Evolutionary conservation across 2,888 invertebrate genomes (phyloP), one percentile per base, ranked within the genome.

Genomic region (Lypha dubia): DNA sequence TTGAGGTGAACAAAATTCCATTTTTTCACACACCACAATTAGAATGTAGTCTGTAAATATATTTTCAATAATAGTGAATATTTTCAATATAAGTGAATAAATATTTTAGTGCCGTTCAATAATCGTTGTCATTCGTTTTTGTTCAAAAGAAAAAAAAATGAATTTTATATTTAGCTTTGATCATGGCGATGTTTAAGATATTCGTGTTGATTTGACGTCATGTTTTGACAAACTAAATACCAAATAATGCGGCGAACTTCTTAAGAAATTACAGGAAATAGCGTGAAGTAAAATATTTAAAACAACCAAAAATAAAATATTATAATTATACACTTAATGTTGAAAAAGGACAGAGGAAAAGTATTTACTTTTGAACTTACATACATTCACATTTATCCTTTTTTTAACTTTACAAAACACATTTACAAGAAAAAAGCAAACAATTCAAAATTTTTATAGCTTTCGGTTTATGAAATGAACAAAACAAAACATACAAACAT

Each of bases 391-490:
- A 41, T 56, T n/a, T 22, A 76, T 82, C 65, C 82, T 73, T 62
- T n/a, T n/a, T n/a, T 35, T 44, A 60, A 38, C 17, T 68, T 38
- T n/a, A 20, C 2, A 20, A 11, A 17, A 51, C 15, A 38, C 5
- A 35, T 38, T 13, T 3, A 35, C 22, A 20, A 0, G n/a, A n/a
- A n/a, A n/a, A n/a, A 9, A 3, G 49, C 9, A 24, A 1, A 38
- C 46, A 41, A 24, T 28, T 28, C 20, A 60, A 51, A 41, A 63
- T 38, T 22, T 60, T 60, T 56, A 56, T 41, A 44, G 60, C 74
- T 68, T n/a, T n/a, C n/a, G n/a, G n/a, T n/a, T n/a, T 74, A 67
- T 60, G 49, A 58, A 56, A 49, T 20, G 13, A 22, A 44, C 58
- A 17, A 71, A 71, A 77, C 73, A n/a, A n/a, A n/a, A n/a, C n/a